Percentiles rank a stretch among this genome's conserved stretches.
Evolutionary conservation across 2,113 vertebrate genomes (phyloP).

Genomic region (Equus quagga): DNA sequence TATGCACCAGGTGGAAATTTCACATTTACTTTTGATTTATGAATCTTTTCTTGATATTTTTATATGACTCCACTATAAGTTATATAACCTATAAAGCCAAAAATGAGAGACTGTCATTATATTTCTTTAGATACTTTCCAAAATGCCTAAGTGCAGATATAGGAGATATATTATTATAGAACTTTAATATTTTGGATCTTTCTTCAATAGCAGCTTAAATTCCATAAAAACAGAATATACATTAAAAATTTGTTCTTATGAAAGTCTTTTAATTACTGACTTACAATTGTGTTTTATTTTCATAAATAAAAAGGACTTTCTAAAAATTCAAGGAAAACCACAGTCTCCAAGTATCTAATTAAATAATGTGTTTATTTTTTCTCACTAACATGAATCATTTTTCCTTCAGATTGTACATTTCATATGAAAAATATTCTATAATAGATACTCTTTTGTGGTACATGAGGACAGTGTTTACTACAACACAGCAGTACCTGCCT

Average conservation of each 20-base stretch:
- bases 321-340: background rate
- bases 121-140: slow-evolving; percentile 21
- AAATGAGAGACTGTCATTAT: background rate
- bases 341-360: background rate
- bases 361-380: background rate
- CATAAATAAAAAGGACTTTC: background rate
- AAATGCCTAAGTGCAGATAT: background rate
- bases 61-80: background rate
- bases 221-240: background rate
- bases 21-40: slow-evolving; percentile 65
- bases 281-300: slow-evolving; percentile 21
- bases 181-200: background rate
- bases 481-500: background rate
- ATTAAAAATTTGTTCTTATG: background rate
- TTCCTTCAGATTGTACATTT: background rate
- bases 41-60: slow-evolving; percentile 63
- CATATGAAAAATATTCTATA: background rate
- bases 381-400: background rate
- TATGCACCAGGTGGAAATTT: slow-evolving; percentile 79
- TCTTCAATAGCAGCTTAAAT: background rate
- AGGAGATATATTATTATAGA: background rate
- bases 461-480: background rate
- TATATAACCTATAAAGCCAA: background rate
- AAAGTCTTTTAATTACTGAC: slow-evolving; percentile 16
- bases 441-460: background rate